Evolutionary conservation across 2,888 invertebrate genomes (phyloP).

Genomic region (Drosophila engyochracea): DNA sequence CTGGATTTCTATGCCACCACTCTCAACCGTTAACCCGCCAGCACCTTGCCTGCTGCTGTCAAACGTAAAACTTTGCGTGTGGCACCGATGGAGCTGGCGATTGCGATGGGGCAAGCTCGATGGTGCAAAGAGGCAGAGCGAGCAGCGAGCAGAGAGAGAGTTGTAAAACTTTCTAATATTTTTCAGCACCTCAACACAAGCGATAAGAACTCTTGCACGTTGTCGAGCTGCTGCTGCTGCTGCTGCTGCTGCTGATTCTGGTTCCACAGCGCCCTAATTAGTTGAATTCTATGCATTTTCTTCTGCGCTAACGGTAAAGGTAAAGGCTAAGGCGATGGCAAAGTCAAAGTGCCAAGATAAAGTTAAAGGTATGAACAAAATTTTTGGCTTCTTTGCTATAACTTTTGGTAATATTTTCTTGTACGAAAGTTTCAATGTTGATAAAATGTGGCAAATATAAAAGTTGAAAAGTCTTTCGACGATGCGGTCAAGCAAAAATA

Average conservation of each 20-base stretch:
- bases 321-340: slow-evolving; percentile 7
- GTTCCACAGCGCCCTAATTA: slow-evolving; percentile 68
- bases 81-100: slow-evolving; percentile 26
- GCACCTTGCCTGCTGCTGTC: slow-evolving; percentile 52
- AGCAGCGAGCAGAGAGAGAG: slow-evolving; percentile 14
- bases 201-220: slow-evolving; percentile 72
- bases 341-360: slow-evolving; percentile 15
- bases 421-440: slow-evolving; percentile 74
- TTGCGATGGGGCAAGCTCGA: slow-evolving; percentile 12
- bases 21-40: not conserved
- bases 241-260: not conserved
- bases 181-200: slow-evolving; percentile 77
- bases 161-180: slow-evolving; percentile 74
- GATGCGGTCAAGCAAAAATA: slow-evolving; percentile 39
- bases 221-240: slow-evolving; percentile 25
- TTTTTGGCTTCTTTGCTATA: slow-evolving; percentile 70
- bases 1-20: slow-evolving; percentile 21
- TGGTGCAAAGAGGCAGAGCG: not conserved
- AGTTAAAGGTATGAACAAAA: slow-evolving; percentile 33
- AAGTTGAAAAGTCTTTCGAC: slow-evolving; percentile 45
- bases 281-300: slow-evolving; percentile 78
- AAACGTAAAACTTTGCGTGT: slow-evolving; percentile 71
- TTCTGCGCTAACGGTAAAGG: slow-evolving; percentile 7
- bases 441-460: slow-evolving; percentile 79
- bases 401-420: slow-evolving; percentile 79